Evolutionary conservation across 2,888 invertebrate genomes (phyloP).

Genomic region (Strigamia transsilvanica): DNA sequence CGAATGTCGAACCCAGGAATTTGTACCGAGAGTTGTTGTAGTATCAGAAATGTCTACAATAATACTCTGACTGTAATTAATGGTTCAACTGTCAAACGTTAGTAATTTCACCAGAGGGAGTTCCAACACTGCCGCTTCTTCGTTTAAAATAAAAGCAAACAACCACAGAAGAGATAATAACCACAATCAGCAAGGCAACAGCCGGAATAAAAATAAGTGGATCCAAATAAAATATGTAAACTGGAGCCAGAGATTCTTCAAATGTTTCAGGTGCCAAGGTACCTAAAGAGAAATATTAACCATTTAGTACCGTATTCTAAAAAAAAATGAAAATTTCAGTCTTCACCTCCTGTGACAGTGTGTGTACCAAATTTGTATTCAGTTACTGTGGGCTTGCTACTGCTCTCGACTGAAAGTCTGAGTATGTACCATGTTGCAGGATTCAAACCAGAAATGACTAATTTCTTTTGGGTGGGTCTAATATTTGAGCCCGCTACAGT

Average conservation of each 20-base stretch:
- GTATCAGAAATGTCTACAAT: neutral
- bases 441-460: constrained; percentile 37
- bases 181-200: constrained; percentile 10
- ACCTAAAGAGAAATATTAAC: neutral
- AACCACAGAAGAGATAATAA: constrained; percentile 21
- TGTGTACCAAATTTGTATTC: constrained; percentile 44
- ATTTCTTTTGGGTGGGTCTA: constrained; percentile 36
- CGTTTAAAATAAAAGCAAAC: constrained; percentile 24
- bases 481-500: neutral
- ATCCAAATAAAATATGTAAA: constrained; percentile 48
- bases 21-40: neutral
- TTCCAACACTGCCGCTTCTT: constrained; percentile 6
- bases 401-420: neutral
- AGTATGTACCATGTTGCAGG: constrained; percentile 41
- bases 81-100: too few species aligned
- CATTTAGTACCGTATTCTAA: neutral
- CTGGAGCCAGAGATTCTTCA: neutral
- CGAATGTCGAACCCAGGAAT: constrained; percentile 1
- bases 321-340: neutral
- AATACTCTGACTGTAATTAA: too few species aligned
- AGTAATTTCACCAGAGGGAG: neutral
- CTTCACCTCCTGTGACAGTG: constrained; percentile 23
- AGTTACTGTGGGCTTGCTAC: neutral
- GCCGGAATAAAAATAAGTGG: constrained; percentile 48
- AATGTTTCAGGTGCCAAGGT: neutral